These are phyloP conservation scores for Phenacoccus solenopsis DNA, from an alignment of 1,140 invertebrate species.

Conservation along the genomic window DNA sequence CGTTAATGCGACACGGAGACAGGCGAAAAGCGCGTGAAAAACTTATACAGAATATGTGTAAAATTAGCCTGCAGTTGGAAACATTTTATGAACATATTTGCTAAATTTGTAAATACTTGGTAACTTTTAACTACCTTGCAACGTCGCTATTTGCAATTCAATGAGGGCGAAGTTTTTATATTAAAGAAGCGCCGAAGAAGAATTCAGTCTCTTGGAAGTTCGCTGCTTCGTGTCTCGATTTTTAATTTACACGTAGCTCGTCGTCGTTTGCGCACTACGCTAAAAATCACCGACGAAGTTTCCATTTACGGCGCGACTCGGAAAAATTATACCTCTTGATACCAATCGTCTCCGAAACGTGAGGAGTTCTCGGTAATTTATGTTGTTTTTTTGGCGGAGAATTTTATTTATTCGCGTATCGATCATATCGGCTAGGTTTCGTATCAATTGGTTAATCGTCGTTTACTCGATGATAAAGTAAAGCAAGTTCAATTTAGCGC, in stretches of 20 bases:
- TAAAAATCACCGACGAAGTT: background rate
- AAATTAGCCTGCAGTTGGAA: background rate
- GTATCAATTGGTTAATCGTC: too few species aligned
- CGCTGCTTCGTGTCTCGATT: background rate
- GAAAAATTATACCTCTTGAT: background rate
- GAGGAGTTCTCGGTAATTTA: background rate
- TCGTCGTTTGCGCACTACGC: background rate
- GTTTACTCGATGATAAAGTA: too few species aligned
- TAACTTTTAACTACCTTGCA: background rate
- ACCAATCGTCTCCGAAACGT: background rate
- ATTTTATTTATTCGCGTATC: too few species aligned
- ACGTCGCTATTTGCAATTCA: background rate
- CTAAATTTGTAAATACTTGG: background rate
- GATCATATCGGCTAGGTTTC: too few species aligned
- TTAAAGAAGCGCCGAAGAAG: background rate
- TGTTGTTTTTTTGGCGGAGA: too few species aligned
- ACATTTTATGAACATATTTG: background rate
- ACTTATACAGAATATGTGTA: background rate
- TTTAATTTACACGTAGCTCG: background rate
- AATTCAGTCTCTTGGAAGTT: background rate
- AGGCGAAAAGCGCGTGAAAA: background rate
- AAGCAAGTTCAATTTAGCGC: too few species aligned
- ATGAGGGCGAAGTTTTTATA: background rate
- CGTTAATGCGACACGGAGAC: background rate
- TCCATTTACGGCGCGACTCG: background rate